Percentiles rank a stretch among this genome's conserved stretches.
These are phyloP conservation scores for Telmatherina bonti DNA, from an alignment of 2,797 vertebrate species.

Conservation along the genomic window DNA sequence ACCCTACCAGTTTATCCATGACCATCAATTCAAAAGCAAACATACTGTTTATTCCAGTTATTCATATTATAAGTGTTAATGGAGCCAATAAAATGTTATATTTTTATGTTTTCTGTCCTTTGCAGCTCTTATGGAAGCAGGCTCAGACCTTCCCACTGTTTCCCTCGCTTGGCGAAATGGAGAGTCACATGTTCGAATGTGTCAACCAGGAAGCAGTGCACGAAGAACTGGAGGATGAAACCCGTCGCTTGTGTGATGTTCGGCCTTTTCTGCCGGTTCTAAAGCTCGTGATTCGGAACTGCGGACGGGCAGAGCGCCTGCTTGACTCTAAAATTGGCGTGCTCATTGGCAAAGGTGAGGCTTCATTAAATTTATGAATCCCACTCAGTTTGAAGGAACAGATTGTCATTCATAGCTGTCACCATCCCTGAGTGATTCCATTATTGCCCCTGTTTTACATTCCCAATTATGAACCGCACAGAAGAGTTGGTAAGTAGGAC, in stretches of 20 bases:
- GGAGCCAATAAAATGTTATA: neutral
- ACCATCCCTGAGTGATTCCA: slow-evolving; percentile 11
- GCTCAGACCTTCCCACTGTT: slow-evolving; percentile 95
- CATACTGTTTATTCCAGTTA: slow-evolving; percentile 1
- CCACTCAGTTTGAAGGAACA: neutral
- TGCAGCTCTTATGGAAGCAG: slow-evolving; percentile 97
- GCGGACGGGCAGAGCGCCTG: slow-evolving; percentile 93
- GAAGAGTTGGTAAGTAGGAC: slow-evolving; percentile 37
- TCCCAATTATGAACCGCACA: slow-evolving; percentile 49
- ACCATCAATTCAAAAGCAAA: neutral
- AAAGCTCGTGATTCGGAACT: slow-evolving; percentile 92
- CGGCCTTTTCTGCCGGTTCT: slow-evolving; percentile 97
- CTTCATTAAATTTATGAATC: neutral
- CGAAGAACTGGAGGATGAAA: slow-evolving; percentile 97
- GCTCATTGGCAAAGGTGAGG: slow-evolving; percentile 96
- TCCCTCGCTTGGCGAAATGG: slow-evolving; percentile 92
- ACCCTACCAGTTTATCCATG: neutral
- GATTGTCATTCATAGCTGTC: slow-evolving; percentile 1
- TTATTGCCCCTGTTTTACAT: slow-evolving; percentile 25
- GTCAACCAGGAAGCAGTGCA: slow-evolving; percentile 98
- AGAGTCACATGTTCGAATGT: slow-evolving; percentile 98
- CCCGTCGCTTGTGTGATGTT: slow-evolving; percentile 93
- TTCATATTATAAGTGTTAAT: slow-evolving; percentile 5
- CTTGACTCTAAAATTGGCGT: slow-evolving; percentile 97
- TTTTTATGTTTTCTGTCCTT: slow-evolving; percentile 28